phyloP scores from a whole-genome alignment of 2,797 vertebrate genomes.

The Iguana delicatissima region DNA sequence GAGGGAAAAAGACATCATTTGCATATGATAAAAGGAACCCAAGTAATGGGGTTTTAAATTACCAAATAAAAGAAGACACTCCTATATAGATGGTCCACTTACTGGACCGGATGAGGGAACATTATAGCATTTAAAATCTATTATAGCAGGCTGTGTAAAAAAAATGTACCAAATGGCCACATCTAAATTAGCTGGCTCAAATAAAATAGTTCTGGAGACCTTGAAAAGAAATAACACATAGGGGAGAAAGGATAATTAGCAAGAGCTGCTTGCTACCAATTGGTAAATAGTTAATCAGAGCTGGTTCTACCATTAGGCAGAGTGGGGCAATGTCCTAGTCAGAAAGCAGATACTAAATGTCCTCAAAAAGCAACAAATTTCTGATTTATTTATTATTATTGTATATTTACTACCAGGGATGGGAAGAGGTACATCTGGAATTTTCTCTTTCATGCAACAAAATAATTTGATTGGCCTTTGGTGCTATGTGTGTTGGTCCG shows the following conservation, averaged over 20 bases:
- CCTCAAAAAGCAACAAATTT: not conserved
- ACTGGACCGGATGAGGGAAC: slow-evolving; percentile 25
- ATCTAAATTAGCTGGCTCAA: slow-evolving; percentile 24
- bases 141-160: slow-evolving; percentile 15
- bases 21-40: slow-evolving; percentile 42
- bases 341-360: not conserved
- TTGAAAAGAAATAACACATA: not conserved
- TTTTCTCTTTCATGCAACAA: not conserved
- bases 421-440: not conserved
- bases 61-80: slow-evolving; percentile 17
- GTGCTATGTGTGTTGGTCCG: not conserved
- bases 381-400: not conserved
- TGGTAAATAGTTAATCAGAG: not conserved
- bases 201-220: not conserved
- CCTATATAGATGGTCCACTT: slow-evolving; percentile 8
- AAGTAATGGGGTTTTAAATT: slow-evolving; percentile 33
- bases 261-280: not conserved
- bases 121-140: slow-evolving; percentile 28
- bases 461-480: not conserved
- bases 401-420: not conserved
- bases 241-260: not conserved
- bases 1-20: slow-evolving; percentile 45
- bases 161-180: not conserved
- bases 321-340: not conserved
- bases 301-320: not conserved